Evolutionary conservation across 1,140 invertebrate species (phyloP), one percentile per base, ranked within the genome.

Genomic region (Coenobita brevimanus): DNA sequence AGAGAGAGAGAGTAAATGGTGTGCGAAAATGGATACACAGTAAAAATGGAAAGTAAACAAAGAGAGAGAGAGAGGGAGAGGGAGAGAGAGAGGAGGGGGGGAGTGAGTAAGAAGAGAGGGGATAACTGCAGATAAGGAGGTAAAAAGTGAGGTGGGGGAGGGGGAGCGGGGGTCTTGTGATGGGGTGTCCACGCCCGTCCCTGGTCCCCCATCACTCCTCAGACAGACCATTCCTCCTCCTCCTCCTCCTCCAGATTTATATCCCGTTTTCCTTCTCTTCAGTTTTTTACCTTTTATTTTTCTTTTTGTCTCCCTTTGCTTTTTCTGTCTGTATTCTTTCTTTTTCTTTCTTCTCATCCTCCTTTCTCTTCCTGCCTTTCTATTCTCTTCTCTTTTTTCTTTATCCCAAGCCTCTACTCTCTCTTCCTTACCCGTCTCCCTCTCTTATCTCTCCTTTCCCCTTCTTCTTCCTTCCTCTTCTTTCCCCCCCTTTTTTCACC

Each of bases 141-240:
- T n/a, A n/a, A n/a, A n/a, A n/a, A n/a, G n/a, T n/a, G n/a, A n/a
- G n/a, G n/a, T n/a, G n/a, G n/a, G n/a, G n/a, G n/a, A n/a, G n/a
- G n/a, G n/a, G n/a, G n/a, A n/a, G n/a, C n/a, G n/a, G n/a, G n/a
- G n/a, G n/a, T n/a, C n/a, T n/a, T n/a, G n/a, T n/a, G 82, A 85
- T 62, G 71, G 67, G 57, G 54, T 62, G 24, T 76, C 73, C 82
- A 85, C 75, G 76, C 76, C 84, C 60, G 64, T 87, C 62, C 46
- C 30, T 24, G 73, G 62, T 73, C 76, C 24, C 41, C 54, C 76
- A 71, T 87, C 50, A 80, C 27, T 80, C 24, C 69, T 41, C n/a
- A n/a, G 27, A 30, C 38, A 33, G n/a, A 30, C 15, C 13, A 30
- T 8, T 43, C 30, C 46, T 24, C 67, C 36, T 8, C 62, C 17